A percentile compares a stretch with the other conserved stretches of the same genome.
Conservation (phyloP, 2,888 invertebrate genomes). For the Mystacides longicornis region DNA sequence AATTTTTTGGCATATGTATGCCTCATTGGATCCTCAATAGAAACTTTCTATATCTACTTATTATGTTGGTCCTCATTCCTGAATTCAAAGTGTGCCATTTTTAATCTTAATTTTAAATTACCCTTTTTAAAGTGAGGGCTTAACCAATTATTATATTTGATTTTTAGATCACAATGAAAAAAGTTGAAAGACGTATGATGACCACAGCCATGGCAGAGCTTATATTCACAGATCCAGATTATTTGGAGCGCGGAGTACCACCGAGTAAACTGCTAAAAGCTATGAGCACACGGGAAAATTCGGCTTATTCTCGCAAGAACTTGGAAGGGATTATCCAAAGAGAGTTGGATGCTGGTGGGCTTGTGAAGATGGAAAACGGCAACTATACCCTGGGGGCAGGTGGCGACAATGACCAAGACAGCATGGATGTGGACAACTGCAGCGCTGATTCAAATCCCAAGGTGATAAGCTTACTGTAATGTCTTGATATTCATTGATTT, state of each 20-base stretch:
- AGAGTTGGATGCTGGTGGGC: constrained; percentile 60
- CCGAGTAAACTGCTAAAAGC: constrained; percentile 58
- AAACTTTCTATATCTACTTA: no score
- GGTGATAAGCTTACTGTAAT: no score
- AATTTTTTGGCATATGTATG: no score
- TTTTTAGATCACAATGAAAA: no score
- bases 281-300: constrained; percentile 55
- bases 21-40: no score
- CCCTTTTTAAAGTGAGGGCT: no score
- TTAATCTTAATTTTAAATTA: no score
- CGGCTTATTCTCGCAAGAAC: constrained; percentile 55
- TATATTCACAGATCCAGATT: constrained; percentile 64
- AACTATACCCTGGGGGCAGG: constrained; percentile 60
- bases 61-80: no score
- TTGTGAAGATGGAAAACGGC: constrained; percentile 60
- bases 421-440: constrained; percentile 37
- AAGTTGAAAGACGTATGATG: constrained; percentile 47
- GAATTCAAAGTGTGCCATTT: constrained; percentile 22
- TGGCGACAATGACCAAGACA: constrained; percentile 37
- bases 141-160: no score
- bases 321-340: constrained; percentile 59
- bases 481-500: no score
- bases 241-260: constrained; percentile 64
- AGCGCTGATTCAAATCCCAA: constrained; percentile 42
- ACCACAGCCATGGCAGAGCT: constrained; percentile 64